Base-by-base conservation (phyloP, 2,888 invertebrate genomes). In the Euspilapteryx auroguttella region DNA sequence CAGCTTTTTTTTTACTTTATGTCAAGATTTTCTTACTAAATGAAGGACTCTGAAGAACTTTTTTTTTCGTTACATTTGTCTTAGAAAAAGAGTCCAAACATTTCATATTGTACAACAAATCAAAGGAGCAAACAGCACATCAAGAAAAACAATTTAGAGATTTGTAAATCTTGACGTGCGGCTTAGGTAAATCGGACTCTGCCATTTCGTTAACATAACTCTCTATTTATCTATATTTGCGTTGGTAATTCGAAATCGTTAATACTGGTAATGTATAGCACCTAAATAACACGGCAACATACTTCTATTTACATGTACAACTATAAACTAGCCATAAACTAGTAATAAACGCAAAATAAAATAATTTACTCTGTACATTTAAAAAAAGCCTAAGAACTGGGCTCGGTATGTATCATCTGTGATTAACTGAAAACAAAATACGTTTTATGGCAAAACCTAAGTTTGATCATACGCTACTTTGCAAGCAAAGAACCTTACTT, bases 241-340 rank as follows among this genome's bases (percentile, higher is more conserved):
- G n/a, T n/a, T n/a, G 17, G 8, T 17, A 17, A 17, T 6, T 17
- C 17, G 8, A 17, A n/a, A n/a, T n/a, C n/a, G n/a, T 17, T 17
- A 17, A 17, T 17, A 17, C 17, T 17, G 17, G 17, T 17, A 17
- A 17, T 13, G 21, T 15, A 21, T 71, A 71, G 73, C 71, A 73
- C 71, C 71, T 71, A 66, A 55, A 61, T 55, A 57, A 64, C 56
- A 56, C 59, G 61, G 64, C 56, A 58, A 65, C 50, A 52, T 50
- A 54, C n/a, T 51, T 54, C 51, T 69, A 71, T 71, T 54, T 71
- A 71, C 69, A 71, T 56, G 55, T 49, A 42, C 45, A 37, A 37
- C 28, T 32, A 33, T 55, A 47, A 45, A 49, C 69, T 71, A 73
- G 65, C 55, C 48, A 49, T 54, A 53, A 55, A 59, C 59, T 69